Base-by-base conservation (phyloP, 2,113 vertebrate genomes). In the Onychorhynchus coronatus region DNA sequence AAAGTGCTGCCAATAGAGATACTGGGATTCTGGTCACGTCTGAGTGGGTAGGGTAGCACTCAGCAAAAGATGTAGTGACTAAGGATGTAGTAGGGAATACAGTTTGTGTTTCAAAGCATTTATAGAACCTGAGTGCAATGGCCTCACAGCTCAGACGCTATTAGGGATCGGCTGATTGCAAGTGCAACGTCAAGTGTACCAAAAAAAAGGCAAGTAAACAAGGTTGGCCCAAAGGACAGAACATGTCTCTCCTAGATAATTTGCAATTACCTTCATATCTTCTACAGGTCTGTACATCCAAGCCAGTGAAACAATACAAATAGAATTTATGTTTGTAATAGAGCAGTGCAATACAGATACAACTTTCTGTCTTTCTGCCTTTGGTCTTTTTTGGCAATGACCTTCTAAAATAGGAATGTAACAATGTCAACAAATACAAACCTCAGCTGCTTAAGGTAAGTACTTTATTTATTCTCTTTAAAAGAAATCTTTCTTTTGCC, bases 131-230 rank as follows among this genome's bases (percentile, higher is more conserved):
- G 7, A 6, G 15, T 78, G 35, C 27, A 24, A 37, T 3, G 21
- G 44, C 27, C 53, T 33, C 27, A 16, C 27, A 72, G 62, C 49
- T 83, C 41, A 39, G 49, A 52, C 44, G 24, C 7, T 31, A 6
- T 41, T 11, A 13, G 11, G 42, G 65, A 77, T 28, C 72, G 84
- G 61, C 33, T 75, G 30, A 14, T 7, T 61, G 12, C 37, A 76
- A 3, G 6, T 5, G 24, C 46, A 46, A 31, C 2, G 3, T 23
- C 13, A 92, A 80, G 14, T 0, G 0, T 16, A 63, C 33, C 39
- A 49, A 77, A 71, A 92, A 90, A 21, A 11, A 2, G 5, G 19
- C 30, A 70, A 70, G 7, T 0, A 2, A 82, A 50, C 7, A 31
- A 63, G 23, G 30, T 1, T 59, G 35, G 30, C 19, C 33, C 52